Base-by-base conservation (phyloP, 2,797 vertebrate species). In the Salarias fasciatus region DNA sequence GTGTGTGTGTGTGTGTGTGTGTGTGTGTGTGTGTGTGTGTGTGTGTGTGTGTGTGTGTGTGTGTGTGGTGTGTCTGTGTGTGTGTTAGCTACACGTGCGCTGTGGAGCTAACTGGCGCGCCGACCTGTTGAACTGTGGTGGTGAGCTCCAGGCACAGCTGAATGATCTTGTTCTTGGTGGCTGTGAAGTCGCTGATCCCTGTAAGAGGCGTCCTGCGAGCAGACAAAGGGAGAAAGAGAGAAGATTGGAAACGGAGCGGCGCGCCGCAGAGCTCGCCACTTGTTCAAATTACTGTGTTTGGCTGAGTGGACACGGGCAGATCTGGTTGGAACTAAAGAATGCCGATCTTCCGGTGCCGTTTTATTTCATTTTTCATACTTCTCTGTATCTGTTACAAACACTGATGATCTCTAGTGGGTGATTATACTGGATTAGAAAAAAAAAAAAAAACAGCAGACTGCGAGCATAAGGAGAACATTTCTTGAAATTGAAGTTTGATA, bases 131-230 rank as follows among this genome's bases (percentile, higher is more conserved):
- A 86, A 99, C 97, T 58, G 95, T 95, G 56, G 97, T 99, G 62
- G 97, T 99, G 83, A 99, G 93, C 80, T 99, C 96, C 90, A 99
- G 90, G 88, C 97, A 99, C 55, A 99, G 94, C 72, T 99, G 97
- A 89, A 99, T 99, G 87, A 99, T 97, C 91, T 97, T 97, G 91
- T 98, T 99, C 94, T 98, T 99, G 61, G 95, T 98, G 75, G 93
- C 78, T 36, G 96, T 96, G 88, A 98, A 98, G 86, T 99, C 97
- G 51, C 96, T 96, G 87, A 99, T 96, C 69, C 96, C 97, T 41
- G 96, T 95, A 87, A 99, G 94, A 0, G 96, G 97, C 6, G 96
- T 94, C 91, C 97, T 99, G 82, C 9, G 79, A 86, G 14, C 15
- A 74, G 48, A 81, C 51, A 68, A 35, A 45, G 35, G 53, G 37